Evolutionary conservation across 23 tunicate species (phyloP), one percentile per base, ranked within the genome.

Genomic region (Ciona savignyi): DNA sequence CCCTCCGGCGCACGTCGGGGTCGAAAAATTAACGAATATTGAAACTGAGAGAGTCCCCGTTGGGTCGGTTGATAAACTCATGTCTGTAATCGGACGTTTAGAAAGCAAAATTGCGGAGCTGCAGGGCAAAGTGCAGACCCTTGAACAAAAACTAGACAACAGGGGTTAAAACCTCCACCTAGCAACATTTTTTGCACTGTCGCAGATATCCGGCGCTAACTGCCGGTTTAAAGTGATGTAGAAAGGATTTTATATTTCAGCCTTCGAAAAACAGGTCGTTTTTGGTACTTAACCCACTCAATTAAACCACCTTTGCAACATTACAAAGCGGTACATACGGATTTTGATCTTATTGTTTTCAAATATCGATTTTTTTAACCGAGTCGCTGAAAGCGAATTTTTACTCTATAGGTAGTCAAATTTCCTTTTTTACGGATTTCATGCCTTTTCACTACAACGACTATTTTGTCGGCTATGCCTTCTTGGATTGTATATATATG

Each of bases 61-160:
- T 42, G 56, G 11, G 9, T 42, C 56, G 15, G 15, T 81, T 34
- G 79, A 73, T 34, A 74, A 73, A 74, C 66, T 81, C 15, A 24
- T 74, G 67, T 62, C 68, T 21, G 63, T 81, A 0, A 67, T 81
- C 4, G 74, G 51, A 35, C 67, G 32, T 33, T 79, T 81, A 4
- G 86, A 81, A 73, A 63, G 67, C 0, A 63, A 65, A 23, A 35
- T 81, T 3, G 34, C 34, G 1, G 33, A 66, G 22, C 65, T 81
- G n/a, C 86, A 81, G 74, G 74, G 32, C 35, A 68, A 81, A 67
- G 86, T 81, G 2, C 72, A 81, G 2, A 70, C 72, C 29, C 35
- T 81, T 42, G 72, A 70, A 4, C 66, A 65, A 31, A 66, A 67
- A 34, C 67, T 74, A 3, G 74, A 66, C 1, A 49, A 48, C 6